A percentile compares a stretch with the other conserved stretches of the same genome.
Evolutionary conservation across 2,797 vertebrate genomes (phyloP).

Genomic region (Simalia tracyae): DNA sequence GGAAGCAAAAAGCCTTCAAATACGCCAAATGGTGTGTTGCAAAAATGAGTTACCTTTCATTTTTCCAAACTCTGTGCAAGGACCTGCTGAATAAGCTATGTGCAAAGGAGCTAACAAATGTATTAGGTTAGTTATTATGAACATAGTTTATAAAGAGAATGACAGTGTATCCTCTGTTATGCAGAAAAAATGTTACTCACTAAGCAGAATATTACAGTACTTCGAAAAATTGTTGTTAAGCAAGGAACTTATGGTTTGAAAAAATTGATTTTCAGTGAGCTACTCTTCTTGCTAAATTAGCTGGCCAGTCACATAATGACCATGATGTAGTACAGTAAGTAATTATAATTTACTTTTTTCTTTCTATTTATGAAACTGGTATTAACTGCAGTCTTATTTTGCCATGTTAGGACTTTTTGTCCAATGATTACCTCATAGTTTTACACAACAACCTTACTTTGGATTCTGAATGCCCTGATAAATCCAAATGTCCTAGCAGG

Average conservation of each 20-base stretch:
- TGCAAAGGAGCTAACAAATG: neutral
- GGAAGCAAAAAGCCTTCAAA: neutral
- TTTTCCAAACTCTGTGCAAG: neutral
- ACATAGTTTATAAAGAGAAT: neutral
- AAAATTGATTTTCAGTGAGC: neutral
- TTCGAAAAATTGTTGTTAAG: neutral
- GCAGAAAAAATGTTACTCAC: conserved; percentile 4
- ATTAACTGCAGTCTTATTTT: neutral
- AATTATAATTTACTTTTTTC: neutral
- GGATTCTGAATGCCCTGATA: neutral
- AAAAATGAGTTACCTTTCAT: neutral
- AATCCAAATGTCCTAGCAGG: neutral
- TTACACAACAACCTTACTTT: neutral
- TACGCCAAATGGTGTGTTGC: neutral
- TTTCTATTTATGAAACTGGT: neutral
- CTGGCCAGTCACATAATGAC: neutral
- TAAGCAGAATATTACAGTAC: neutral
- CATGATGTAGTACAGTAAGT: neutral
- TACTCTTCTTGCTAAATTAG: neutral
- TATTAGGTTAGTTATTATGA: neutral
- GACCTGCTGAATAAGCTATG: neutral
- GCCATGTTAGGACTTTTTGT: neutral
- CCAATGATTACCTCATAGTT: neutral
- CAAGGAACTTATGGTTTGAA: neutral
- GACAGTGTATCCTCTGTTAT: neutral